Base-by-base conservation (phyloP, 2,888 invertebrate species). In the Cataglyphis livida region DNA sequence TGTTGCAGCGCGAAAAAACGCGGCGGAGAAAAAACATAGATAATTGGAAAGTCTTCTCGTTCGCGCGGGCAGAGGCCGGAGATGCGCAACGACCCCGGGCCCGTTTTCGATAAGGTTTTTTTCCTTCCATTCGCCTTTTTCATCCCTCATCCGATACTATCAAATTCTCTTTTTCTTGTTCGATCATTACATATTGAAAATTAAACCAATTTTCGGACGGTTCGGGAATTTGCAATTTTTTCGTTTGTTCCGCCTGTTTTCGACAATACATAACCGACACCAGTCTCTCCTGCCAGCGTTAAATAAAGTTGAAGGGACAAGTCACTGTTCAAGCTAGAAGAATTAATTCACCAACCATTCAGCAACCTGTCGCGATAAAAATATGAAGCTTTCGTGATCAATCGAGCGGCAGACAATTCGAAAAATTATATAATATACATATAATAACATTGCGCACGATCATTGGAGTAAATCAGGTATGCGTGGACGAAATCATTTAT, bases 1-100 rank as follows among this genome's bases (percentile, higher is more conserved):
- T 89, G 88, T 88, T 89, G 84, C 85, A 84, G 83, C 84, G 88
- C 84, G 85, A 81, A 85, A 61, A 86, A 82, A 85, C 68, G 64
- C 32, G 70, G 32, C 48, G 83, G 57, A 70, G 65, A 68, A 68
- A 73, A 70, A 51, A 78, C 75, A 61, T 41, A 73, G 82, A 84
- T 82, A 84, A 87, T 85, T 82, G 86, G 74, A 64, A 87, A 74
- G 85, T 84, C 87, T 75, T 68, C 74, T 76, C 85, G 85, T 82
- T 88, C 65, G 83, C 65, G 83, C 82, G 83, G 79, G 66, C 83
- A 83, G 78, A 83, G 78, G 57, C 61, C 48, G 48, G 86, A 81
- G 90, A 87, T 85, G 90, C 76, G 81, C 82, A 41, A 44, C 81
- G 82, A 71, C 79, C 78, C 61, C 78, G 57, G 66, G 65, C 74